These are phyloP conservation scores for Corynorhinus townsendii DNA, from an alignment of 2,113 vertebrate genomes.

Conservation along the genomic window DNA sequence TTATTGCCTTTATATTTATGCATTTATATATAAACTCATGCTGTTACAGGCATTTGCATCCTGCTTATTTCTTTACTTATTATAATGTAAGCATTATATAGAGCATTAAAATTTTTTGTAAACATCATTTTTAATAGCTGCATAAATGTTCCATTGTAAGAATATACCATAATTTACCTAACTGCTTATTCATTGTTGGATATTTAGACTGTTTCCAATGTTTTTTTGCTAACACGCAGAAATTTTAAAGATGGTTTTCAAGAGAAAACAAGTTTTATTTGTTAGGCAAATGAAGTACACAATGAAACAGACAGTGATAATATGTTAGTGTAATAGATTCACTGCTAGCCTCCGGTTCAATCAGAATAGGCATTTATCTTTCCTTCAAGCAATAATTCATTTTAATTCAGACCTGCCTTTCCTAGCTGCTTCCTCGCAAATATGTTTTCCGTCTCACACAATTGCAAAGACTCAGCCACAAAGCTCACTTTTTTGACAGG, in stretches of 20 bases:
- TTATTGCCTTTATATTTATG: constrained; percentile 58
- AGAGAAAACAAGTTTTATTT: constrained; percentile 59
- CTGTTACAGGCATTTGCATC: constrained; percentile 50
- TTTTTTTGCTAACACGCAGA: background rate
- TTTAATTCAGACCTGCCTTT: constrained; percentile 54
- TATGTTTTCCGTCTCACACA: constrained; percentile 51
- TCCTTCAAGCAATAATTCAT: constrained; percentile 59
- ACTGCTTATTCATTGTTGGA: constrained; percentile 45
- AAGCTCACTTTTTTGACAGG: constrained; percentile 58
- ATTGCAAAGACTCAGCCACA: constrained; percentile 37
- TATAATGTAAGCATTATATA: constrained; percentile 59
- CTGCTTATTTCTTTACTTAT: constrained; percentile 57
- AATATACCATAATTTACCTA: constrained; percentile 50
- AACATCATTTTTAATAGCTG: constrained; percentile 62
- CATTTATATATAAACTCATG: constrained; percentile 52
- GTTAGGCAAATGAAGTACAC: constrained; percentile 40
- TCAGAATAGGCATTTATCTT: constrained; percentile 57
- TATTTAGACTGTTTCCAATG: background rate
- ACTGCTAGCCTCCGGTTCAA: constrained; percentile 7
- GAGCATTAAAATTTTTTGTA: constrained; percentile 63
- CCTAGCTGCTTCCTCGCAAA: constrained; percentile 45
- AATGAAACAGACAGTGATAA: constrained; percentile 45
- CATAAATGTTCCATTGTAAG: constrained; percentile 56
- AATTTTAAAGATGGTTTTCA: constrained; percentile 55
- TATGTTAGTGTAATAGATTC: background rate